Evolutionary conservation across 2,113 vertebrate species (phyloP).

Genomic region (Pteruthius melanotis): DNA sequence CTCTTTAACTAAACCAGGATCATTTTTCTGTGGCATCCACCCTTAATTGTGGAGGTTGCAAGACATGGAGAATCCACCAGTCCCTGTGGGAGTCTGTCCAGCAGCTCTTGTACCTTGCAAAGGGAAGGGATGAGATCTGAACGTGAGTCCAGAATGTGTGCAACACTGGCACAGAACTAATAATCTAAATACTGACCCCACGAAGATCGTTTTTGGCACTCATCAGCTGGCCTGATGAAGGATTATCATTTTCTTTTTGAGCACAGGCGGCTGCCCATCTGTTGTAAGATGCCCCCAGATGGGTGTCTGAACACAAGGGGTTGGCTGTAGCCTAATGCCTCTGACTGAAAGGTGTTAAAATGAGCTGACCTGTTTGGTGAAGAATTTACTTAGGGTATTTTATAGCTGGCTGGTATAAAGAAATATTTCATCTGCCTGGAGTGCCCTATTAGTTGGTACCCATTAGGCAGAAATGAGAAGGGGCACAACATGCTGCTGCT

Average conservation of each 20-base stretch:
- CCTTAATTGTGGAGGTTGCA: neutral
- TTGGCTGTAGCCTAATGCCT: neutral
- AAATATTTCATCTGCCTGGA: neutral
- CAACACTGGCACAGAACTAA: neutral
- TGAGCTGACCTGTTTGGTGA: neutral
- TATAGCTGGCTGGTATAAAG: neutral
- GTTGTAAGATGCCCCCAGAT: conserved; percentile 28
- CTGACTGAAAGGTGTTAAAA: conserved; percentile 24
- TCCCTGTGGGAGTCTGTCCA: neutral
- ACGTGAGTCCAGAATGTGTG: rapidly evolving
- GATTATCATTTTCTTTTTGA: conserved; percentile 21
- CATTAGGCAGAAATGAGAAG: neutral
- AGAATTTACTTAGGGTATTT: neutral
- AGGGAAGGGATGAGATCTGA: neutral
- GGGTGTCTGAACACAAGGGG: neutral
- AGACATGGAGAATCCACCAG: neutral
- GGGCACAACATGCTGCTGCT: neutral
- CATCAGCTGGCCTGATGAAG: neutral
- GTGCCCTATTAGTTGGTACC: neutral
- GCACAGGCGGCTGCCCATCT: conserved; percentile 52
- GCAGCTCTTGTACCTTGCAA: neutral
- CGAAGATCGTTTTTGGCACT: neutral
- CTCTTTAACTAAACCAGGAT: neutral
- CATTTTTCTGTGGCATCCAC: neutral
- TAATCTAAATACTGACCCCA: neutral